Conservation (phyloP, 2,797 vertebrate genomes). For the Nyctalus aviator region DNA sequence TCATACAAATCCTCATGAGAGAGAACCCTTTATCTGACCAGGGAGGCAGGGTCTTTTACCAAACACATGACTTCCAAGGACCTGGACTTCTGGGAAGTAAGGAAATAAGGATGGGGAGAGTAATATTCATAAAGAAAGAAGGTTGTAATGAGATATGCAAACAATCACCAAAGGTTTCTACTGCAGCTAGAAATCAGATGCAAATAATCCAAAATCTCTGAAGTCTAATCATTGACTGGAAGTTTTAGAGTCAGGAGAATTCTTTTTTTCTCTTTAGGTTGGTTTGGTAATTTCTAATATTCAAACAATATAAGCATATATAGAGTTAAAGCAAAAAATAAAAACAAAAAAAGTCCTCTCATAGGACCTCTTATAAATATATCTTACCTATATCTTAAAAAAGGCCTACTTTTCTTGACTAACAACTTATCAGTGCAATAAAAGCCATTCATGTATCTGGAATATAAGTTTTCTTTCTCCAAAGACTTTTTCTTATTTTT, state of each 20-base stretch:
- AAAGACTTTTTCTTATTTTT: constrained; percentile 44
- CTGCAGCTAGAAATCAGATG: not conserved
- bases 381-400: not conserved
- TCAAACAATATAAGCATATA: not conserved
- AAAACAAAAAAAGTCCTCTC: not conserved
- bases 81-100: not conserved
- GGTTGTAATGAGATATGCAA: not conserved
- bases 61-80: not conserved
- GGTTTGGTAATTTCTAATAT: not conserved
- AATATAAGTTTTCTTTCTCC: constrained; percentile 9
- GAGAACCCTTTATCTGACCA: not conserved
- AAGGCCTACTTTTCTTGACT: not conserved
- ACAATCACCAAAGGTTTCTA: not conserved
- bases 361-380: not conserved
- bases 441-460: not conserved
- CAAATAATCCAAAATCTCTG: not conserved
- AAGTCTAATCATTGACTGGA: not conserved
- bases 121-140: not conserved
- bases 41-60: not conserved
- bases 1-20: constrained; percentile 1
- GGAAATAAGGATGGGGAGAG: not conserved
- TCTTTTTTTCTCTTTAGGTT: not conserved
- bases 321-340: not conserved
- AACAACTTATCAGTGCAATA: not conserved
- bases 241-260: not conserved